Evolutionary conservation across 2,888 invertebrate species (phyloP), one percentile per base, ranked within the genome.

Genomic region (Morpho helenor): DNA sequence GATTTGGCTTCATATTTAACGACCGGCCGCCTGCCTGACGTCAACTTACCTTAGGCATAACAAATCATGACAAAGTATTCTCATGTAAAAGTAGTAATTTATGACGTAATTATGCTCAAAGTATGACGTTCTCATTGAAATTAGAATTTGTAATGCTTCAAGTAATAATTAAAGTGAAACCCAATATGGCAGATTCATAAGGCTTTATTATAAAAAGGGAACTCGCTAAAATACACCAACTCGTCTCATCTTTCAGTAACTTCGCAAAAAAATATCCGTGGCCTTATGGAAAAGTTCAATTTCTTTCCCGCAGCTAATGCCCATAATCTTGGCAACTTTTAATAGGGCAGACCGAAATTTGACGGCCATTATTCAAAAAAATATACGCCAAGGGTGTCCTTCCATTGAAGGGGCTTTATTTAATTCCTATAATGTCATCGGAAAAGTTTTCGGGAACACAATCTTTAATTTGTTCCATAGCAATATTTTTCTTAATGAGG

Each of bases 251-350:
- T 60, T 56, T 49, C 61, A 57, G 52, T 56, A 41, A 57, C 8
- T 73, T 68, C 63, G 65, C 67, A 64, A 73, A 72, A 71, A 60
- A 62, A 75, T 72, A 73, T 68, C 63, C 68, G 66, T 72, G 72
- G 75, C 79, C 81, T 80, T 80, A 82, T 78, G 77, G 74, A 73
- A 82, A 85, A 83, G 80, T 88, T 79, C 77, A 78, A 82, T 79
- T 79, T 70, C 73, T 82, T 81, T 79, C 82, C 72, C 70, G 79
- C 73, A 83, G 86, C 83, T 85, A 85, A 87, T 87, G 80, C 76
- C 76, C 85, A 86, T 88, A 88, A 89, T 87, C 86, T 85, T 82
- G 73, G 80, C 77, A 88, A 89, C 83, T 89, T 88, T 89, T 89
- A 88, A 88, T 88, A 84, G 88, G 85, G 80, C 82, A 75, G 77